phyloP scores from a whole-genome alignment of 2,797 vertebrate species.

The Lacerta agilis region DNA sequence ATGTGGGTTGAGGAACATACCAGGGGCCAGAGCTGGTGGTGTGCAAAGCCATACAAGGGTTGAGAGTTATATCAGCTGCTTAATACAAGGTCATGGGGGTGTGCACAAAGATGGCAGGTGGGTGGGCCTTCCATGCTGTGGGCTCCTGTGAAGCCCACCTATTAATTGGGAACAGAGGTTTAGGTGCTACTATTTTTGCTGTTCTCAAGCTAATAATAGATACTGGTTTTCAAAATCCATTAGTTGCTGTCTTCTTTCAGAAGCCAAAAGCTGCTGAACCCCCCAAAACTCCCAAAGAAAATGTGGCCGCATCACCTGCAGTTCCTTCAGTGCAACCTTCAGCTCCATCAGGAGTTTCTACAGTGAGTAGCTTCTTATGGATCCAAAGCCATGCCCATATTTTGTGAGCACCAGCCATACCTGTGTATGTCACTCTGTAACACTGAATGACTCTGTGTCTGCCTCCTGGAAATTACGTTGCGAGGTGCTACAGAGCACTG shows the following conservation, averaged over 20 bases:
- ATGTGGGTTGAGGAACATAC: too few relatives aligned
- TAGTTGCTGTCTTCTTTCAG: conserved; percentile 46
- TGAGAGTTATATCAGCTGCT: neutral
- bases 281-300: neutral
- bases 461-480: too few relatives aligned
- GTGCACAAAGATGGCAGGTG: neutral
- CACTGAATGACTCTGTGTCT: too few relatives aligned
- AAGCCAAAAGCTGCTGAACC: neutral
- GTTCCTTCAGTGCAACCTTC: neutral
- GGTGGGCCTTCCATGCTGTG: neutral
- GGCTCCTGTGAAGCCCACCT: too few relatives aligned
- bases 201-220: neutral
- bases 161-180: neutral
- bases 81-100: too few relatives aligned
- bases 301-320: neutral
- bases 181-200: neutral
- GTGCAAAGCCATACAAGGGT: neutral
- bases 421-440: too few relatives aligned
- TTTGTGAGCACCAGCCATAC: neutral
- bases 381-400: neutral
- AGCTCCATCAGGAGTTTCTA: neutral
- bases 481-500: too few relatives aligned
- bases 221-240: neutral
- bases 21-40: neutral
- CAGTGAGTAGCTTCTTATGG: conserved; percentile 16